These are phyloP conservation scores for Catharus bicknelli DNA, from an alignment of 2,113 vertebrate genomes.

Conservation along the genomic window DNA sequence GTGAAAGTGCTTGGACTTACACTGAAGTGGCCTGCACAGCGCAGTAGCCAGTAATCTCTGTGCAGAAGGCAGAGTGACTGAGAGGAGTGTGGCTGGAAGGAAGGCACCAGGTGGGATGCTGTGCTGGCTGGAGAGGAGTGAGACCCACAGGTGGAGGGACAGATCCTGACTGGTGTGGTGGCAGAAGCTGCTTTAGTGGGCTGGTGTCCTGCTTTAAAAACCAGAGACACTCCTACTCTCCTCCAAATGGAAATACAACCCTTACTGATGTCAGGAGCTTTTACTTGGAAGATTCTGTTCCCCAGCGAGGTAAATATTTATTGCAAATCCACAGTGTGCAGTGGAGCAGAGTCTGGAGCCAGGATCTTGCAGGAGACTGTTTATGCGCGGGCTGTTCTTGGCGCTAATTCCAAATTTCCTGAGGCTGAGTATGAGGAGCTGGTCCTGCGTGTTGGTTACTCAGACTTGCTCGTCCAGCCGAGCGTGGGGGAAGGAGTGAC, in stretches of 20 bases:
- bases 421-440: slow-evolving; percentile 31
- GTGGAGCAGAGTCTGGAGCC: slow-evolving; percentile 42
- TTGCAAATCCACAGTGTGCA: background rate
- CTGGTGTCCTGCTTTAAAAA: background rate
- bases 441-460: background rate
- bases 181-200: background rate
- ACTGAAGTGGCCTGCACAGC: background rate
- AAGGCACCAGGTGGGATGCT: background rate
- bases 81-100: background rate
- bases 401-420: slow-evolving; percentile 34
- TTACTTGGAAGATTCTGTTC: slow-evolving; percentile 43
- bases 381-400: slow-evolving; percentile 56
- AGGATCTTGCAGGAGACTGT: slow-evolving; percentile 52
- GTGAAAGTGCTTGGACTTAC: background rate
- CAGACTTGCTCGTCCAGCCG: background rate
- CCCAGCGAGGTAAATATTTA: slow-evolving; percentile 55
- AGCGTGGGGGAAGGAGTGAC: background rate
- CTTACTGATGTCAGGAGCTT: slow-evolving; percentile 27
- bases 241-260: background rate
- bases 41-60: rapidly evolving
- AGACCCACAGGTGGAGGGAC: rapidly evolving
- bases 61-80: background rate
- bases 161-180: background rate
- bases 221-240: background rate
- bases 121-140: background rate